Base-by-base conservation (phyloP, 2,113 vertebrate genomes). In the Semicossyphus pulcher region DNA sequence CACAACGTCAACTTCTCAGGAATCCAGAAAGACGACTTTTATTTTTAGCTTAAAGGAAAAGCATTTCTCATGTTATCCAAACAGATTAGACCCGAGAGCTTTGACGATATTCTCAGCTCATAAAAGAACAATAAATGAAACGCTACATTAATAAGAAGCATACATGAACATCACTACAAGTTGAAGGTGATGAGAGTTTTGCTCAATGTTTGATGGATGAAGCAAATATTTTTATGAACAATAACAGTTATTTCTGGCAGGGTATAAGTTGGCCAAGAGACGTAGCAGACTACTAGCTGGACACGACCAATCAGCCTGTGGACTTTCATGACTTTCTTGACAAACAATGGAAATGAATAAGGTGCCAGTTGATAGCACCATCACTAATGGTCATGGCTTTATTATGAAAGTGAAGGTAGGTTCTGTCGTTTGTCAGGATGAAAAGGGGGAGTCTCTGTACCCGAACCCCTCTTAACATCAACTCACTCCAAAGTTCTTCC, bases 1-100 rank as follows among this genome's bases (percentile, higher is more conserved):
- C 53, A 32, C 77, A 42, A 34, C 53, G 72, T 87, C 76, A 76
- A 54, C 67, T 45, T 34, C 41, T 75, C 63, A 61, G 28, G 37
- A 72, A 72, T 84, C 51, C 64, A 73, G 76, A 70, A 68, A 66
- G 75, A 72, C 16, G 2, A 48, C 57, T 48, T 72, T 39, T 70
- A 52, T 63, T 78, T 78, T 62, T 16, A 66, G 57, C 21, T 31
- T 0, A 52, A 71, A 31, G 23, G 28, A 36, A 39, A 49, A 9
- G 53, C 16, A 42, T 61, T 78, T 34, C 20, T 70, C 49, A 10
- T 21, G 36, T 75, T 42, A 23, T 60, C 73, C 58, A 42, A 52
- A 47, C 65, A 45, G 77, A 73, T 58, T 68, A 58, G 42, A 65
- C 42, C 7, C 20, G 15, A 39, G 41, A 25, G 21, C 25, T 14